Conservation (phyloP, 2,113 vertebrate genomes). For the Manacus vitellinus region DNA sequence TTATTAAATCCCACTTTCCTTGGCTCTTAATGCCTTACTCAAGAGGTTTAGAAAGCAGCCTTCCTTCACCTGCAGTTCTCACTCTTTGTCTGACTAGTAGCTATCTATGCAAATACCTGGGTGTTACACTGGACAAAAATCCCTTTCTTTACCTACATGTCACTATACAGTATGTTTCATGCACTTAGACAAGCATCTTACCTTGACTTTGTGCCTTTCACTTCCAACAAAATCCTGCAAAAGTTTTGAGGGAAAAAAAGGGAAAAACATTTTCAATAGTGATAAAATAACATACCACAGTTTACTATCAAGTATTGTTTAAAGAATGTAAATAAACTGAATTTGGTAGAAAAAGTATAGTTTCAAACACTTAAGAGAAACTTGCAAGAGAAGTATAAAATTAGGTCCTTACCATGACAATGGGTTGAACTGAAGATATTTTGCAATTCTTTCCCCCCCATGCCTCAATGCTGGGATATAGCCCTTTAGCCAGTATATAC, state of each 20-base stretch:
- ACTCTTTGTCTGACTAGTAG: background rate
- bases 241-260: background rate
- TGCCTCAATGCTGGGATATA: conserved; percentile 85
- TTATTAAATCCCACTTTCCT: background rate
- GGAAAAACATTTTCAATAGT: background rate
- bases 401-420: conserved; percentile 82
- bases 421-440: conserved; percentile 90
- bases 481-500: conserved; percentile 90
- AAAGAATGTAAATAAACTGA: background rate
- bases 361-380: background rate
- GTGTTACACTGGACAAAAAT: background rate
- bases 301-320: background rate
- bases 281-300: background rate
- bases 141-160: background rate
- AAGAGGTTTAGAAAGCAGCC: background rate
- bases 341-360: background rate
- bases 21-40: background rate
- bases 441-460: conserved; percentile 86
- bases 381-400: background rate
- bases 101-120: background rate
- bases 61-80: background rate
- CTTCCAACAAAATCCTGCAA: conserved; percentile 74
- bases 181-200: conserved; percentile 46
- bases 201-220: conserved; percentile 72
- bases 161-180: background rate